Percentiles rank a stretch among this genome's conserved stretches.
Conservation (phyloP, 2,113 vertebrate species). For the Phalacrocorax brasilianus region DNA sequence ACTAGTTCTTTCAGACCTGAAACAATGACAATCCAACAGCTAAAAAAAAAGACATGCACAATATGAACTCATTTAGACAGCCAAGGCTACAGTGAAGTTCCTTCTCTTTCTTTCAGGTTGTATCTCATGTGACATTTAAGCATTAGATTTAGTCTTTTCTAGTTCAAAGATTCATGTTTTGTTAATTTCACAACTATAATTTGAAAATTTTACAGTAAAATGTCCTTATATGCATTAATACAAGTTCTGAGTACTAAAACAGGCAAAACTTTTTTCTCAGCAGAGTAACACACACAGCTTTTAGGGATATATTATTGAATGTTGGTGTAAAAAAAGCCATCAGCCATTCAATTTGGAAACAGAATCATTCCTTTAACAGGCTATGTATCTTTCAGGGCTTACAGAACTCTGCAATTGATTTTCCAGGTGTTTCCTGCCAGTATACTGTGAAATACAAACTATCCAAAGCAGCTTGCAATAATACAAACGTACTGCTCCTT, state of each 20-base stretch:
- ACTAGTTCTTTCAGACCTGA: not conserved
- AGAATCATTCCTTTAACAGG: not conserved
- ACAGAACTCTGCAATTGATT: not conserved
- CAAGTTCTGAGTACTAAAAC: not conserved
- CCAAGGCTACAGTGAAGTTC: not conserved
- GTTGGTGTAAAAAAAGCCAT: not conserved
- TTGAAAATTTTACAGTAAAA: not conserved
- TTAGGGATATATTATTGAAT: not conserved
- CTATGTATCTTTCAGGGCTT: not conserved
- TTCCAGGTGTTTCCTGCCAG: slow-evolving; percentile 32
- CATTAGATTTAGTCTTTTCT: not conserved
- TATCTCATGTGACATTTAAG: not conserved
- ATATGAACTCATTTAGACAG: not conserved
- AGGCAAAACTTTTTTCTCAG: not conserved
- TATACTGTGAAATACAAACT: not conserved
- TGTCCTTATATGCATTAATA: not conserved
- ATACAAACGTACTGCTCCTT: not conserved
- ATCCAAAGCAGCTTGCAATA: not conserved
- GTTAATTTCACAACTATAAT: not conserved
- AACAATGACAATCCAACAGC: not conserved
- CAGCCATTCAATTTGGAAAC: not conserved
- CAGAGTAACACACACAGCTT: not conserved
- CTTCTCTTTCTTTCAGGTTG: not conserved
- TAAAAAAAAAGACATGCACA: not conserved
- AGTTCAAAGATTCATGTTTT: not conserved